phyloP scores from a whole-genome alignment of 2,797 vertebrate species.

The Enteromius argenteus region DNA sequence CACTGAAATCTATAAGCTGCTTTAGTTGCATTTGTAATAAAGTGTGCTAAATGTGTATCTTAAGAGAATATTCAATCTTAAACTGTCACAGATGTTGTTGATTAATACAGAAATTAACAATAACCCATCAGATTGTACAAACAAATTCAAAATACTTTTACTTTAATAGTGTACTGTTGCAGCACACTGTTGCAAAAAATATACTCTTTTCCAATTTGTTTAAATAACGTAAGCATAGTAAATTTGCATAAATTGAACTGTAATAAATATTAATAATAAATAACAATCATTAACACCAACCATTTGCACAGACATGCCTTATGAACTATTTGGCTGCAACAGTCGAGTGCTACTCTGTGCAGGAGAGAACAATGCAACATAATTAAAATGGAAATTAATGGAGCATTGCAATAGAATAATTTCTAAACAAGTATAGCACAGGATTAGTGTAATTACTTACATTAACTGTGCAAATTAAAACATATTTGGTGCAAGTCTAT shows the following conservation, averaged over 20 bases:
- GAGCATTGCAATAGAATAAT: background rate
- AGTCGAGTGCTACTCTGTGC: background rate
- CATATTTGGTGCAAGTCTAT: background rate
- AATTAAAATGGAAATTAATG: background rate
- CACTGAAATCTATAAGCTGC: background rate
- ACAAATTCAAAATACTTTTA: background rate
- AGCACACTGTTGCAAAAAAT: background rate
- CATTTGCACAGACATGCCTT: background rate
- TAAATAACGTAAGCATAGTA: background rate
- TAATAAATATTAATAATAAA: background rate
- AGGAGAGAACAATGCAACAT: background rate
- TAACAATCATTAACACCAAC: background rate
- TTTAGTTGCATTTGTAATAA: background rate
- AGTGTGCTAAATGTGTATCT: background rate
- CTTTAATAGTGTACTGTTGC: background rate
- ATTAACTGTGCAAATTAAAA: background rate
- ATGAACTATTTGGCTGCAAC: background rate
- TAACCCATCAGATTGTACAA: background rate
- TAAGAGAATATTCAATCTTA: background rate
- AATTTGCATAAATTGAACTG: background rate
- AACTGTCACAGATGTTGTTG: background rate
- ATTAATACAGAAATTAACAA: background rate
- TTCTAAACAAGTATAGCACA: background rate
- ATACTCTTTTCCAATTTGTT: background rate
- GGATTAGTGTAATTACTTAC: background rate